Conservation (phyloP, 2,113 vertebrate genomes). For the Toxotes chatareus region DNA sequence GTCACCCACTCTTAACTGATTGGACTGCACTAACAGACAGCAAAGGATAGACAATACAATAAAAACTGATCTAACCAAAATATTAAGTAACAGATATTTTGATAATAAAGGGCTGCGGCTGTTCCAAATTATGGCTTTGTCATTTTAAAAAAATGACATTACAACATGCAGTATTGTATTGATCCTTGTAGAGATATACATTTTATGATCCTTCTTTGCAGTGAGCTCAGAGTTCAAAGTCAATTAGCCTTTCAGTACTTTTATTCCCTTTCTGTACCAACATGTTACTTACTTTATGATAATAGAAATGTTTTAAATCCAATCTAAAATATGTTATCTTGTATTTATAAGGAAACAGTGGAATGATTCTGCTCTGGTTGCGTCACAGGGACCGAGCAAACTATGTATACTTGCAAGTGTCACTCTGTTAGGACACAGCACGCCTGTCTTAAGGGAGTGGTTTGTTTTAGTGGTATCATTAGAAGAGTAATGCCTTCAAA, state of each 20-base stretch:
- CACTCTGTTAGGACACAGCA: conserved; percentile 9
- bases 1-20: conserved; percentile 42
- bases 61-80: conserved; percentile 24
- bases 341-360: conserved; percentile 11
- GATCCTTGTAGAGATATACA: not conserved
- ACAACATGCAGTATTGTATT: not conserved
- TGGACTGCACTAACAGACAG: not conserved
- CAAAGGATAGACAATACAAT: conserved; percentile 13
- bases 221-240: not conserved
- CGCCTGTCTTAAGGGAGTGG: conserved; percentile 34
- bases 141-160: not conserved
- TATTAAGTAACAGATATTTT: conserved; percentile 19
- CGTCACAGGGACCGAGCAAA: conserved; percentile 1
- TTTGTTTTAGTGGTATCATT: conserved; percentile 38
- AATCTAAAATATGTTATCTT: not conserved
- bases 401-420: conserved; percentile 21
- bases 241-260: not conserved
- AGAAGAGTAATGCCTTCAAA: not conserved
- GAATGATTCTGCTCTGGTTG: not conserved
- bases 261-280: not conserved
- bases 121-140: conserved; percentile 8
- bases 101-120: not conserved
- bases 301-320: not conserved
- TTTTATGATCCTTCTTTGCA: not conserved
- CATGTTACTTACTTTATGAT: not conserved